Conservation (phyloP, 2,113 vertebrate genomes). For the Glaucidium brasilianum region DNA sequence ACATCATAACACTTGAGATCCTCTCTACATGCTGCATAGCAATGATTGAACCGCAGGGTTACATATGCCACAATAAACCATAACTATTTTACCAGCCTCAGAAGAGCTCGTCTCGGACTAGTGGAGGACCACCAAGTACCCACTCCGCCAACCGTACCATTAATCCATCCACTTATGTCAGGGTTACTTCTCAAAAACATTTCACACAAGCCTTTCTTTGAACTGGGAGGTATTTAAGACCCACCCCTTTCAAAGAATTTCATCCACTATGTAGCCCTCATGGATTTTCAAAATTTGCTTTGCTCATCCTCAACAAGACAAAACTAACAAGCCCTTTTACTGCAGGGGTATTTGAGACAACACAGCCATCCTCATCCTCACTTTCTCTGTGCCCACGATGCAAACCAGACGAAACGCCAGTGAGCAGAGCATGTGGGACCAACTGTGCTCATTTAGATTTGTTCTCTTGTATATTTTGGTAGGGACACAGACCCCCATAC, state of each 20-base stretch:
- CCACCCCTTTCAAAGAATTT: background rate
- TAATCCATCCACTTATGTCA: rapidly evolving
- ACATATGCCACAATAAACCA: background rate
- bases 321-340: background rate
- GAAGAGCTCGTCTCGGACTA: background rate
- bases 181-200: background rate
- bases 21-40: rapidly evolving
- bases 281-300: background rate
- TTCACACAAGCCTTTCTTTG: background rate
- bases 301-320: background rate
- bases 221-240: background rate
- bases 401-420: background rate
- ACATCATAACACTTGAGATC: background rate
- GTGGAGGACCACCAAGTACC: rapidly evolving
- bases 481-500: background rate
- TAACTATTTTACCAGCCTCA: background rate
- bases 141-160: rapidly evolving
- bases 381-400: background rate
- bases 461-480: background rate
- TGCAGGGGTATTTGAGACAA: background rate
- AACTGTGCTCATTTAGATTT: background rate
- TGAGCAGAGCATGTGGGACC: rapidly evolving
- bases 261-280: background rate
- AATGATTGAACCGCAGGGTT: rapidly evolving
- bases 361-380: rapidly evolving